phyloP scores from a whole-genome alignment of 2,888 invertebrate species.

The Candidula unifasciata region DNA sequence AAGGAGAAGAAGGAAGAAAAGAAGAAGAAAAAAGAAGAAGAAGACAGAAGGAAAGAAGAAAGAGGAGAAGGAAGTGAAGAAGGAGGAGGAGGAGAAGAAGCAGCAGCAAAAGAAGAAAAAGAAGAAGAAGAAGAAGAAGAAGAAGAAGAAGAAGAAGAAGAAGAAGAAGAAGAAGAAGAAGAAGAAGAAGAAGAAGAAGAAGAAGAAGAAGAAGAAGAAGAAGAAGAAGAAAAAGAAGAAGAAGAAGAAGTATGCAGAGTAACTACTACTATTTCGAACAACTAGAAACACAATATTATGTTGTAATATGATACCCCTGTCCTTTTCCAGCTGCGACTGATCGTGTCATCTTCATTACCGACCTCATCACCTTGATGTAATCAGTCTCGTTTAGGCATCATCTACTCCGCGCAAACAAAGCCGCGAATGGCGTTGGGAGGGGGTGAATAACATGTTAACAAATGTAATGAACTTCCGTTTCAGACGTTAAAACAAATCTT shows the following conservation, averaged over 20 bases:
- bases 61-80: no score
- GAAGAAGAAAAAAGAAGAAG: not conserved
- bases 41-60: no score
- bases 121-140: not conserved
- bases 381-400: not conserved
- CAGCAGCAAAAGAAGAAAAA: no score
- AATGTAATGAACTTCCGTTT: no score
- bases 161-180: no score
- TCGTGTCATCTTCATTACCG: constrained; percentile 10
- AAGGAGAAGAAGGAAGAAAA: not conserved
- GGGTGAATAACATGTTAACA: not conserved
- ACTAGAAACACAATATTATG: not conserved
- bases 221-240: not conserved
- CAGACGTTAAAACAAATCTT: no score
- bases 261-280: not conserved
- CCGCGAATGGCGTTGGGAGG: not conserved
- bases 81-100: no score
- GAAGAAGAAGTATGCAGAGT: not conserved
- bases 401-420: not conserved
- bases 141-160: not conserved
- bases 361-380: not conserved
- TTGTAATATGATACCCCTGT: not conserved
- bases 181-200: not conserved
- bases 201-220: not conserved
- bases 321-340: not conserved